phyloP scores from a whole-genome alignment of 2,888 invertebrate genomes.

The Cantharis flavilabris region DNA sequence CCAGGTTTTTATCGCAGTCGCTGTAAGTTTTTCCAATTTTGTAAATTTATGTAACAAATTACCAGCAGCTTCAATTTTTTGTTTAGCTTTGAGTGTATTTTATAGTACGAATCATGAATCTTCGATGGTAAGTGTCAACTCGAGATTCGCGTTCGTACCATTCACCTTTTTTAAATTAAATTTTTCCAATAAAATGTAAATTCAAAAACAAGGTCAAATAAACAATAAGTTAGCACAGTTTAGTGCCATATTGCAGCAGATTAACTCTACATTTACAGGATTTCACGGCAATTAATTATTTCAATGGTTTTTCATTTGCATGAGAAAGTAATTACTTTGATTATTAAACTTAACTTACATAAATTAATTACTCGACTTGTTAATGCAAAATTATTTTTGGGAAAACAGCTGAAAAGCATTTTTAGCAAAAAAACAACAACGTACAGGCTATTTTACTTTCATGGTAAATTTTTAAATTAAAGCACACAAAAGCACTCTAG shows the following conservation, averaged over 20 bases:
- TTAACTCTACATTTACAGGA: background rate
- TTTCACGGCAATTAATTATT: background rate
- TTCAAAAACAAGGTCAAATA: background rate
- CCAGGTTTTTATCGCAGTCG: conserved; percentile 75
- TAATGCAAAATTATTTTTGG: background rate
- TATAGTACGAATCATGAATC: background rate
- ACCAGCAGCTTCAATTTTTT: background rate
- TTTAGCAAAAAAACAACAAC: background rate
- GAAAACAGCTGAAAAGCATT: background rate
- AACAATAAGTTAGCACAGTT: background rate
- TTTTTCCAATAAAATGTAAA: background rate
- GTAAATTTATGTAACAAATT: background rate
- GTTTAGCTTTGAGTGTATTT: background rate
- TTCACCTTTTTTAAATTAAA: background rate
- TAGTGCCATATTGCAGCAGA: background rate
- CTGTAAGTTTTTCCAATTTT: conserved; percentile 64
- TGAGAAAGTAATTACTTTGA: background rate
- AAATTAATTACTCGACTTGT: background rate
- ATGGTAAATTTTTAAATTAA: background rate
- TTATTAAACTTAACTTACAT: background rate
- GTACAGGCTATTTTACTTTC: background rate
- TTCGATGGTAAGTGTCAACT: background rate
- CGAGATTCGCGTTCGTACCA: background rate
- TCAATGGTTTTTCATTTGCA: background rate
- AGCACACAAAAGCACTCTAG: background rate